A percentile compares a stretch with the other conserved stretches of the same genome.
These are phyloP conservation scores for Hylaea fasciaria DNA, from an alignment of 2,888 invertebrate species.

Conservation along the genomic window DNA sequence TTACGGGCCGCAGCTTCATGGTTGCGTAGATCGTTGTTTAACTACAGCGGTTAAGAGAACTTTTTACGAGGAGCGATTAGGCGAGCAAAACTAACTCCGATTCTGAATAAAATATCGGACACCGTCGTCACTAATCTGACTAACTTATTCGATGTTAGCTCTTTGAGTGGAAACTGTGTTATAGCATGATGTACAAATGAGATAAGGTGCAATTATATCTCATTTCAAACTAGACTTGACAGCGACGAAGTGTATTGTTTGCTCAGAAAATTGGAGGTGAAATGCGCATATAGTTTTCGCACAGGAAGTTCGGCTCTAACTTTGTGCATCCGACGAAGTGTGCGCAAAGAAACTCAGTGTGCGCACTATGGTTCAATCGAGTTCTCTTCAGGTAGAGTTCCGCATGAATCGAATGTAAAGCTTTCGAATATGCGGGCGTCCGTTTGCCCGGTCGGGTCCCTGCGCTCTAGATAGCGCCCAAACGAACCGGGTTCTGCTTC, in stretches of 20 bases:
- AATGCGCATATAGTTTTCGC: conserved; percentile 47
- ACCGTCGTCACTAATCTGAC: conserved; percentile 46
- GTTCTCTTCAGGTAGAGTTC: conserved; percentile 61
- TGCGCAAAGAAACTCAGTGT: conserved; percentile 61
- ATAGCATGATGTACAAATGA: conserved; percentile 28
- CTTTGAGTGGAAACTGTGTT: conserved; percentile 31
- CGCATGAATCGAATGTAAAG: conserved; percentile 64
- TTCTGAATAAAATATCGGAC: conserved; percentile 53
- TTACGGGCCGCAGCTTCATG: conserved; percentile 18
- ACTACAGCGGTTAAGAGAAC: conserved; percentile 51
- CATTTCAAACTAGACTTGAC: conserved; percentile 3
- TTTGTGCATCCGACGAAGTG: conserved; percentile 62
- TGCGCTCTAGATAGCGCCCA: conserved; percentile 30
- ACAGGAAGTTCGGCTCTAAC: conserved; percentile 59
- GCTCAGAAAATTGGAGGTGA: conserved; percentile 58
- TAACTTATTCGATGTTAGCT: conserved; percentile 47
- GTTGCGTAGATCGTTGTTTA: conserved; percentile 44
- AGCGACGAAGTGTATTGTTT: conserved; percentile 45
- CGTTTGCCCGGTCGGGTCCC: conserved; percentile 41
- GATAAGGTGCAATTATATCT: conserved; percentile 14
- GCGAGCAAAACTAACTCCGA: conserved; percentile 51
- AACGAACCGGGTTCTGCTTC: conserved; percentile 40
- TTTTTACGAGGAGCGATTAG: conserved; percentile 62
- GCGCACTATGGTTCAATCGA: conserved; percentile 64
- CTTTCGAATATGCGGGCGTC: conserved; percentile 63